Evolutionary conservation across 2,113 vertebrate genomes (phyloP).

Genomic region (Ammodytes dubius): DNA sequence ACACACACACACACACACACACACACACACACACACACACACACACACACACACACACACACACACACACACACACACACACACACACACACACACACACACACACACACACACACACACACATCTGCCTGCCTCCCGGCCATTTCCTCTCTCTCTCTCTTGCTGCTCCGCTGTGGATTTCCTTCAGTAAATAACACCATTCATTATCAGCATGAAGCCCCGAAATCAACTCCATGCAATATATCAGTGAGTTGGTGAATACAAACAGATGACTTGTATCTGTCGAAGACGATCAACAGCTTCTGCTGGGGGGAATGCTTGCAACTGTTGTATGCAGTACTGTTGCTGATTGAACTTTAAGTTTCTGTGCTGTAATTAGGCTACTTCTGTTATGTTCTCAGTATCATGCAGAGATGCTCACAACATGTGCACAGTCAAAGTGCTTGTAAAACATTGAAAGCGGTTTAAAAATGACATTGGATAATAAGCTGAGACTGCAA

Average conservation of each 20-base stretch:
- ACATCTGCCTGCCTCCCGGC: slow-evolving; percentile 54
- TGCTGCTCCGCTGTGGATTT: slow-evolving; percentile 50
- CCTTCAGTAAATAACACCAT: slow-evolving; percentile 73
- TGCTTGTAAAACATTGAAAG: slow-evolving; percentile 3
- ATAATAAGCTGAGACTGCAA: slow-evolving; percentile 12
- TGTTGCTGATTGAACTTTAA: slow-evolving; percentile 5
- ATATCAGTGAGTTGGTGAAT: slow-evolving; percentile 32
- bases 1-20: slow-evolving; percentile 16
- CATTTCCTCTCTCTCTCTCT: slow-evolving; percentile 40
- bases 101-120: slow-evolving; percentile 26
- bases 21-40: slow-evolving; percentile 18
- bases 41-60: slow-evolving; percentile 20
- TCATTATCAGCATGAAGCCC: slow-evolving; percentile 70
- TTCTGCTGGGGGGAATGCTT: background rate
- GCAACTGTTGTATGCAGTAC: background rate
- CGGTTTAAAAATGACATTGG: background rate
- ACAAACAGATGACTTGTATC: slow-evolving; percentile 31
- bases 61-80: slow-evolving; percentile 18
- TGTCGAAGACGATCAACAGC: background rate
- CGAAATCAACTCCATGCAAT: slow-evolving; percentile 50
- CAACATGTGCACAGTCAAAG: background rate
- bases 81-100: slow-evolving; percentile 21
- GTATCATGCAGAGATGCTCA: background rate
- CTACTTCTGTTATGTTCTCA: slow-evolving; percentile 9
- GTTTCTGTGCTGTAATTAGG: slow-evolving; percentile 21